Evolutionary conservation across 2,113 vertebrate species (phyloP).

Genomic region (Alosa alosa): DNA sequence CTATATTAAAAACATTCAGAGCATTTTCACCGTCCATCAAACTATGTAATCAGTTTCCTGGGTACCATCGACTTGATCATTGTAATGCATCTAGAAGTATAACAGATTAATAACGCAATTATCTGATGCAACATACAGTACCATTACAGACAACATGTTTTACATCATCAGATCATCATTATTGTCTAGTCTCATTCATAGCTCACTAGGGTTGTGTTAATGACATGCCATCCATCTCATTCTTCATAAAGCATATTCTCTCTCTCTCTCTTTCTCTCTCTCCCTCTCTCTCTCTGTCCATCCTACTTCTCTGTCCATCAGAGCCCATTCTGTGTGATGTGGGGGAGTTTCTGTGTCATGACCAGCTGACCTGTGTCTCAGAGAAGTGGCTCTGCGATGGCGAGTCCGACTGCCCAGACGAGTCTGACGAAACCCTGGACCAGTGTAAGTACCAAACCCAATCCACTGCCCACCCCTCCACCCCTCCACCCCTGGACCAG

Average conservation of each 20-base stretch:
- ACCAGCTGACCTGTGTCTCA: constrained; percentile 81
- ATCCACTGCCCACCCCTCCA: neutral
- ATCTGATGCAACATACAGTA: neutral
- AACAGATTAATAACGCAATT: neutral
- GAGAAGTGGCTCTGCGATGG: constrained; percentile 92
- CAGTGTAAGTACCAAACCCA: constrained; percentile 77
- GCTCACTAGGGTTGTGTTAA: neutral
- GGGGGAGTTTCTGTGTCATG: constrained; percentile 89
- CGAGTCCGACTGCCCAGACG: constrained; percentile 88
- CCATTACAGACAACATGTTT: neutral
- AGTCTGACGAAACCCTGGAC: constrained; percentile 83
- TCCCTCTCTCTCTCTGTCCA: constrained; percentile 52
- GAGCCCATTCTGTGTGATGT: constrained; percentile 82
- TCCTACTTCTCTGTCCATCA: constrained; percentile 67
- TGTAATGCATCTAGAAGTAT: neutral
- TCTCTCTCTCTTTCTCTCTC: constrained; percentile 34
- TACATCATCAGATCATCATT: constrained; percentile 13
- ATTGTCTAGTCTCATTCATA: neutral
- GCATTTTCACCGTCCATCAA: neutral
- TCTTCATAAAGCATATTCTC: constrained; percentile 56
- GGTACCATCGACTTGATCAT: neutral
- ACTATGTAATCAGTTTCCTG: neutral
- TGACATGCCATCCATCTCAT: constrained; percentile 46
- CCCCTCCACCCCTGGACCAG: constrained; percentile 45
- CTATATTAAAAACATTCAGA: neutral